Base-by-base conservation (phyloP, 2,113 vertebrate species). In the Elachura formosa region DNA sequence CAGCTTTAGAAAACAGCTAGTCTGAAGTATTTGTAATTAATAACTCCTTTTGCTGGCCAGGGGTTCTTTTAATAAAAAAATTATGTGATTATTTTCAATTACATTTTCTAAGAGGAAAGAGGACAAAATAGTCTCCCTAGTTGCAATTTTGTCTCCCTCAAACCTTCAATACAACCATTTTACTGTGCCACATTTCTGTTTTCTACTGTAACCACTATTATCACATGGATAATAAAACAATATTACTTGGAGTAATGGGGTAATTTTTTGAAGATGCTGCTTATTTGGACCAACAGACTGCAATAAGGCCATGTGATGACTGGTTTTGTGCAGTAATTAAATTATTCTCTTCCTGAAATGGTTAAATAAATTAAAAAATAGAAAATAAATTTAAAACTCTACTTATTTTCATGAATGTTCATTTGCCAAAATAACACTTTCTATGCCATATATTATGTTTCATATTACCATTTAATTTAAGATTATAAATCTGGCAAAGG, bases 231-330 rank as follows among this genome's bases (percentile, higher is more conserved):
- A 74, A 63, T 69, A 84, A 87, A 87, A 81, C 34, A 51, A 28
- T 23, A 11, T 63, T 66, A 61, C 51, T 55, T 59, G 48, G 78
- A 86, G 10, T 16, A 45, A 68, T 48, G 34, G 51, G 51, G 61
- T 28, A 69, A 72, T 73, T 89, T 90, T 85, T 78, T 77, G 66
- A 96, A 82, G 80, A 72, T 86, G 87, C 11, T 96, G 52, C 74
- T 90, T 69, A 93, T 94, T 96, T 95, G 87, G 29, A 72, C 49
- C 62, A 94, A 71, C 46, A 93, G 71, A 62, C 38, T 66, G 56
- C 64, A 87, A 51, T 14, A 93, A 75, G 62, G 8, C 34, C 79
- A 81, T 67, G 40, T 66, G 80, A 88, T 76, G 88, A 90, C 46
- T 51, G 3, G 17, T 48, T 96, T 90, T 95, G 49, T 89, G 68